phyloP scores from a whole-genome alignment of 2,888 invertebrate genomes.

The Athalia cordata region DNA sequence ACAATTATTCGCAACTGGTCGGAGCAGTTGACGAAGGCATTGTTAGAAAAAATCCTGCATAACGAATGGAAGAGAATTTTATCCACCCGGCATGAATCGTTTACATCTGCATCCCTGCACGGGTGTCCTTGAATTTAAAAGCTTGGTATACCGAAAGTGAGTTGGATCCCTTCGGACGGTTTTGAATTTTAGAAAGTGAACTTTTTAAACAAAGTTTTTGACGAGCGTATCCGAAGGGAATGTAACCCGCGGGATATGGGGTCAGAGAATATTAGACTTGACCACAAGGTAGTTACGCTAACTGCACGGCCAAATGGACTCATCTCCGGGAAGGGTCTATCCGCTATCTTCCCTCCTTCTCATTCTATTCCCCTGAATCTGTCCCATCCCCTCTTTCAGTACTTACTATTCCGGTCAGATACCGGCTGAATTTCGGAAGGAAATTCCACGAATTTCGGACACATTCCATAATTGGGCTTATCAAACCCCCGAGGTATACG shows the following conservation, averaged over 20 bases:
- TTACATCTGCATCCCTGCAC: too few species aligned
- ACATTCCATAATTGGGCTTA: conserved; percentile 42
- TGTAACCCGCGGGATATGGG: not conserved
- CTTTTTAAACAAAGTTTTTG: not conserved
- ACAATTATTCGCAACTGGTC: conserved; percentile 29
- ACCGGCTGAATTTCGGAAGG: conserved; percentile 39
- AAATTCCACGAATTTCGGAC: conserved; percentile 41
- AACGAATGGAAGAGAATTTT: not conserved
- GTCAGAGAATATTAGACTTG: conserved; percentile 47
- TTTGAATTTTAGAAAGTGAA: not conserved
- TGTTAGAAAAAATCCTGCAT: not conserved
- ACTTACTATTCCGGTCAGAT: conserved; percentile 42
- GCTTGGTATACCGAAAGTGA: too few species aligned
- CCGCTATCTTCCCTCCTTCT: not conserved
- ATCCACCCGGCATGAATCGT: too few species aligned
- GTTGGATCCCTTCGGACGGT: not conserved
- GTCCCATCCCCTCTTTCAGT: not conserved
- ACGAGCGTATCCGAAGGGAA: not conserved
- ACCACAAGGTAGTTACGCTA: conserved; percentile 49
- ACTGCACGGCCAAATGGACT: conserved; percentile 47
- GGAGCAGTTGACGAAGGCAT: conserved; percentile 1
- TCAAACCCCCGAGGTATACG: conserved; percentile 4
- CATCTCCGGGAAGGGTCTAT: conserved; percentile 43
- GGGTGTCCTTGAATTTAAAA: too few species aligned
- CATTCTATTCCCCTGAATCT: not conserved